phyloP scores from a whole-genome alignment of 2,888 invertebrate species.

The Sesamia inferens region DNA sequence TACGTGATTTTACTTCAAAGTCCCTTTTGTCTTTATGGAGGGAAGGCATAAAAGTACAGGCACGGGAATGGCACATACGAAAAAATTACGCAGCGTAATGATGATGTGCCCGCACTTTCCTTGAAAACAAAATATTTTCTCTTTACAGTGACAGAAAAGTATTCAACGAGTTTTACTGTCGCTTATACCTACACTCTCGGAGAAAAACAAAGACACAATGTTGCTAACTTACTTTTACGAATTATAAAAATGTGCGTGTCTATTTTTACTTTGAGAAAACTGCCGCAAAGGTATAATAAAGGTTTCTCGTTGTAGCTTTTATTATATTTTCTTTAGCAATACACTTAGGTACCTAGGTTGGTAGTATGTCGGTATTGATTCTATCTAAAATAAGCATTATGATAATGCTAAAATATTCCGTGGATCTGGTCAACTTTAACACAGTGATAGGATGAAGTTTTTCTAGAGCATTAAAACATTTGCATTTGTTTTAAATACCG shows the following conservation, averaged over 20 bases:
- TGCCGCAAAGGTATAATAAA: conserved; percentile 17
- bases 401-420: neutral
- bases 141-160: conserved; percentile 86
- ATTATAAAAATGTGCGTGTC: conserved; percentile 61
- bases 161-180: conserved; percentile 82
- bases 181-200: conserved; percentile 62
- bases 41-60: conserved; percentile 89
- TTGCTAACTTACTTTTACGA: conserved; percentile 69
- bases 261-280: conserved; percentile 37
- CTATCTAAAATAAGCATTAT: neutral
- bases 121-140: conserved; percentile 88
- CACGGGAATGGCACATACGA: conserved; percentile 88
- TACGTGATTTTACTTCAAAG: conserved; percentile 91
- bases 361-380: neutral
- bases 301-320: conserved; percentile 8
- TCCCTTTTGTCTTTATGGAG: conserved; percentile 90
- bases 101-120: conserved; percentile 88
- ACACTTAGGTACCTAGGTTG: neutral
- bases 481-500: neutral
- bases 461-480: neutral
- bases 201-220: conserved; percentile 58
- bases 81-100: conserved; percentile 89
- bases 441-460: neutral
- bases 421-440: neutral
- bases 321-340: conserved; percentile 17